Percentiles rank a stretch among this genome's conserved stretches.
phyloP scores from a whole-genome alignment of 2,888 invertebrate genomes.

The Eupithecia pulchellata region DNA sequence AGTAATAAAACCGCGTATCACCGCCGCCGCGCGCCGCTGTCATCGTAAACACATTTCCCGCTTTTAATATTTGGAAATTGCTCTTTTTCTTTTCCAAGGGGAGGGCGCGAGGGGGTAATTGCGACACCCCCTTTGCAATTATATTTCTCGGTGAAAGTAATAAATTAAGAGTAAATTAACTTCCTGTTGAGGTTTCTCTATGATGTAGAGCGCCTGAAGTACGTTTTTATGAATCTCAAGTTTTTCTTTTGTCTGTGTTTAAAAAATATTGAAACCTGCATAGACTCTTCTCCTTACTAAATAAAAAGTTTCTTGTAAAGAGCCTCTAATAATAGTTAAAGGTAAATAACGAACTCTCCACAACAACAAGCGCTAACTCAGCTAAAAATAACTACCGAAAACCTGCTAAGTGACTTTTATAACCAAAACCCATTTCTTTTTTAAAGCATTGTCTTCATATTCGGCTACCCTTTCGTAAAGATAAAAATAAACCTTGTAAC shows the following conservation, averaged over 20 bases:
- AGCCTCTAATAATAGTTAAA: background rate
- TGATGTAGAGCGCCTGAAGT: background rate
- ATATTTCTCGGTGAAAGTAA: slow-evolving; percentile 29
- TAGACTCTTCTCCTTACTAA: background rate
- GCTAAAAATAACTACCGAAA: slow-evolving; percentile 21
- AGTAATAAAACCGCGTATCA: slow-evolving; percentile 59
- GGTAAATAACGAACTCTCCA: slow-evolving; percentile 6
- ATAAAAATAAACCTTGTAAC: slow-evolving; percentile 80
- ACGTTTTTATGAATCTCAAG: background rate
- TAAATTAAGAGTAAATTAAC: slow-evolving; percentile 35
- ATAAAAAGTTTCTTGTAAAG: background rate
- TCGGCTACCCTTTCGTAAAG: slow-evolving; percentile 55
- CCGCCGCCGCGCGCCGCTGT: slow-evolving; percentile 59
- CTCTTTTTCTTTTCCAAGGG: slow-evolving; percentile 37
- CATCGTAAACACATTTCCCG: slow-evolving; percentile 75
- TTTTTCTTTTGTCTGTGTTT: background rate
- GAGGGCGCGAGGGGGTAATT: slow-evolving; percentile 28
- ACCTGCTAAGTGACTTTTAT: slow-evolving; percentile 35
- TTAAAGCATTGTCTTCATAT: slow-evolving; percentile 45
- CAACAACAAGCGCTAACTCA: slow-evolving; percentile 28
- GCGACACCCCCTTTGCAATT: slow-evolving; percentile 27
- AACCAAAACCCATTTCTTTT: slow-evolving; percentile 33
- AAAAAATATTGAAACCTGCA: background rate
- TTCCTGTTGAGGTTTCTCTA: slow-evolving; percentile 20
- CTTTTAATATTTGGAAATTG: slow-evolving; percentile 73